Percentiles rank a stretch among this genome's conserved stretches.
phyloP scores from a whole-genome alignment of 2,888 invertebrate genomes.

The Caenorhabditis sp. region DNA sequence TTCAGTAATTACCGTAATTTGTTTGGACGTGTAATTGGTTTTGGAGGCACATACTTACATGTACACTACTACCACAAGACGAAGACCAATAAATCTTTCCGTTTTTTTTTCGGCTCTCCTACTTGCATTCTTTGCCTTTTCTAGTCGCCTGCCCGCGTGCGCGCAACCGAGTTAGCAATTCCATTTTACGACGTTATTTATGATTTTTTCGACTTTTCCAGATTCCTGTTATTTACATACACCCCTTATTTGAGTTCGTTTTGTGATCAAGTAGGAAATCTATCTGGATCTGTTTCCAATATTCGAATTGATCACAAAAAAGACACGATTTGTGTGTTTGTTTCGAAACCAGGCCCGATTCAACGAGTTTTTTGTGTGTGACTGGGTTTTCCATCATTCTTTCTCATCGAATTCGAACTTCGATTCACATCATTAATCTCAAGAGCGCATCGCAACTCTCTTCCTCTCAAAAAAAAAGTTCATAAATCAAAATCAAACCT shows the following conservation, averaged over 20 bases:
- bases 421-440: too few relatives aligned
- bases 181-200: background rate
- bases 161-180: background rate
- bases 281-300: too few relatives aligned
- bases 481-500: too few relatives aligned
- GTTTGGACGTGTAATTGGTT: background rate
- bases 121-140: background rate
- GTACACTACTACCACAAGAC: too few relatives aligned
- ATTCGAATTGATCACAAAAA: too few relatives aligned
- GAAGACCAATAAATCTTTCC: background rate
- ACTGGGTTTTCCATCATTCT: too few relatives aligned
- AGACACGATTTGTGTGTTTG: too few relatives aligned
- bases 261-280: background rate
- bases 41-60: background rate
- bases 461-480: too few relatives aligned
- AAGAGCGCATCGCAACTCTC: too few relatives aligned
- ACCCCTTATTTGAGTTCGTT: background rate
- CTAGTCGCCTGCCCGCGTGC: background rate
- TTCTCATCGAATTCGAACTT: too few relatives aligned
- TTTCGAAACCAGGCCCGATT: too few relatives aligned
- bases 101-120: background rate
- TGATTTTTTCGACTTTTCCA: background rate
- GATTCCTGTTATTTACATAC: background rate
- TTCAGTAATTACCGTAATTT: background rate
- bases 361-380: too few relatives aligned